phyloP scores from a whole-genome alignment of 2,113 vertebrate genomes.

The Microtus oregoni region DNA sequence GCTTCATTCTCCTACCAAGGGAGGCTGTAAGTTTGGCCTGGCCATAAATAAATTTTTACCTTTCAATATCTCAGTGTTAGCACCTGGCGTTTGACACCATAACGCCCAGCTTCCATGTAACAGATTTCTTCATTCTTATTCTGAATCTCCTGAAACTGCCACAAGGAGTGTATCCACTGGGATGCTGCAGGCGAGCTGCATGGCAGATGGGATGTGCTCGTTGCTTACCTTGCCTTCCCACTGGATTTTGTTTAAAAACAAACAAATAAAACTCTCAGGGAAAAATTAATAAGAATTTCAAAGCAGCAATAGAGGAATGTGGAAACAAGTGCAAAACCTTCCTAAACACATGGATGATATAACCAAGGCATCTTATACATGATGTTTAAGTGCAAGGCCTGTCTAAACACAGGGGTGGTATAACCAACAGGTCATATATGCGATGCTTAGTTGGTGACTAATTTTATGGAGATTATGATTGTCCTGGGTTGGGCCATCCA shows the following conservation, averaged over 20 bases:
- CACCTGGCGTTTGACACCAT: neutral
- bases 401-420: neutral
- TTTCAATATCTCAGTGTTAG: neutral
- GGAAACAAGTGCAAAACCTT: neutral
- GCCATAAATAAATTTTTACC: neutral
- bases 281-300: conserved; percentile 25
- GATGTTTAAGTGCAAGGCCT: neutral
- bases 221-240: neutral
- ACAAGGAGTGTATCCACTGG: neutral
- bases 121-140: neutral
- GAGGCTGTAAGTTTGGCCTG: neutral
- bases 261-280: neutral
- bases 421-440: neutral
- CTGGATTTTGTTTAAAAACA: neutral
- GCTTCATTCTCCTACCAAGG: neutral
- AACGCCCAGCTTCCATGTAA: neutral
- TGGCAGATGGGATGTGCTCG: neutral
- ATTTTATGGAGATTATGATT: neutral
- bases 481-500: neutral
- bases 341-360: too few relatives aligned
- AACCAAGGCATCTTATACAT: neutral
- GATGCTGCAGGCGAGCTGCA: neutral
- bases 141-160: neutral
- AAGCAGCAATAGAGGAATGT: neutral
- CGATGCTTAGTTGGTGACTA: neutral